Conservation (phyloP, 2,113 vertebrate genomes). For the Elanus axillaris region DNA sequence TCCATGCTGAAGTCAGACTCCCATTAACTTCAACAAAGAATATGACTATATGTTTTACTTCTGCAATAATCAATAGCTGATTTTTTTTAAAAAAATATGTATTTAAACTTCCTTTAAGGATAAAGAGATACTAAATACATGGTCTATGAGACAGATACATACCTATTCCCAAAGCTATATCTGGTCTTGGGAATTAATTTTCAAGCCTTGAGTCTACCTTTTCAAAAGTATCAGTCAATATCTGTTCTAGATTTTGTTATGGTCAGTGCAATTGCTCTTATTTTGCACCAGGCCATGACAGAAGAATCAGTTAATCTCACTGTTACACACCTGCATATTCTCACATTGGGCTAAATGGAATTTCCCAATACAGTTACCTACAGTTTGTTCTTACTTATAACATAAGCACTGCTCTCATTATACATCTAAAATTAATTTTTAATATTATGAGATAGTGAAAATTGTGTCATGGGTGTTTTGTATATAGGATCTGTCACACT, state of each 20-base stretch:
- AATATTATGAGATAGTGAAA: neutral
- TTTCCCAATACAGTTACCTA: neutral
- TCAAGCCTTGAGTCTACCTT: neutral
- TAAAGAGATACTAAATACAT: neutral
- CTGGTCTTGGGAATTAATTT: neutral
- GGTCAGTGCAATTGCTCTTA: neutral
- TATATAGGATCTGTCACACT: neutral
- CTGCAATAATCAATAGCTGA: neutral
- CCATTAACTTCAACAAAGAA: neutral
- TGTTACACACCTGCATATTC: fast-evolving
- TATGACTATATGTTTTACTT: neutral
- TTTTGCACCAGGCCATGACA: neutral
- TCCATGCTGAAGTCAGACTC: neutral
- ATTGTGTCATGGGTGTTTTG: neutral
- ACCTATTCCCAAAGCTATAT: neutral
- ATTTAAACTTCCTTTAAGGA: neutral
- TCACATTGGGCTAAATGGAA: neutral
- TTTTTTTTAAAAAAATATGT: fast-evolving
- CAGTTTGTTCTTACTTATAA: neutral
- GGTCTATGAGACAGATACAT: neutral
- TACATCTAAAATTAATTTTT: neutral
- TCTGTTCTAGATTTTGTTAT: neutral
- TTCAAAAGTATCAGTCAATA: neutral
- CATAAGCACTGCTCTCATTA: neutral
- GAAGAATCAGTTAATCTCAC: neutral